phyloP scores from a whole-genome alignment of 2,113 vertebrate species.

The Neogobius melanostomus region DNA sequence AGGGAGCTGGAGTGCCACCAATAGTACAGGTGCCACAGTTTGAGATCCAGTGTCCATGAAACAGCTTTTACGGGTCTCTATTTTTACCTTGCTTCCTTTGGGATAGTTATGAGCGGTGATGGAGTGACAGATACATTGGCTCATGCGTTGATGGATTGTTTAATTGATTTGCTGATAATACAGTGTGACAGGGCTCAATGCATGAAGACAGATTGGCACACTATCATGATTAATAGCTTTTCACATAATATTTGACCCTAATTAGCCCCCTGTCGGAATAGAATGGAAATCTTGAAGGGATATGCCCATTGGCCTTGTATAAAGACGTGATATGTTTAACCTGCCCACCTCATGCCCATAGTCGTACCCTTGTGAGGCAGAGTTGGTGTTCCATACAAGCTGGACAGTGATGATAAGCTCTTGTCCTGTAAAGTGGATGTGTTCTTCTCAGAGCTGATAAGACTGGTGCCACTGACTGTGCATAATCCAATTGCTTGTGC shows the following conservation, averaged over 20 bases:
- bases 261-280: neutral
- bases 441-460: conserved; percentile 47
- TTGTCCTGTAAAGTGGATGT: conserved; percentile 51
- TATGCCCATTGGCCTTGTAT: conserved; percentile 6
- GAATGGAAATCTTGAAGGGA: neutral
- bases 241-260: conserved; percentile 3
- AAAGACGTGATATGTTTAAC: conserved; percentile 37
- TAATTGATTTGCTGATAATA: conserved; percentile 19
- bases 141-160: conserved; percentile 6
- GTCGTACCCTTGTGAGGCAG: conserved; percentile 21
- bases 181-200: conserved; percentile 1
- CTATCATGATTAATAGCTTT: conserved; percentile 6
- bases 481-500: conserved; percentile 57
- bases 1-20: too few relatives aligned
- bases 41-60: too few relatives aligned
- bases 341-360: conserved; percentile 35
- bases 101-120: conserved; percentile 11
- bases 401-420: conserved; percentile 65
- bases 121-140: conserved; percentile 6
- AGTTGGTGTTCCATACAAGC: conserved; percentile 53
- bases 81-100: conserved; percentile 8
- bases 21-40: too few relatives aligned
- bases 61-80: neutral
- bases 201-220: neutral
- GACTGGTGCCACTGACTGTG: conserved; percentile 34